Conservation (phyloP, 2,888 invertebrate species). For the Apamea anceps region DNA sequence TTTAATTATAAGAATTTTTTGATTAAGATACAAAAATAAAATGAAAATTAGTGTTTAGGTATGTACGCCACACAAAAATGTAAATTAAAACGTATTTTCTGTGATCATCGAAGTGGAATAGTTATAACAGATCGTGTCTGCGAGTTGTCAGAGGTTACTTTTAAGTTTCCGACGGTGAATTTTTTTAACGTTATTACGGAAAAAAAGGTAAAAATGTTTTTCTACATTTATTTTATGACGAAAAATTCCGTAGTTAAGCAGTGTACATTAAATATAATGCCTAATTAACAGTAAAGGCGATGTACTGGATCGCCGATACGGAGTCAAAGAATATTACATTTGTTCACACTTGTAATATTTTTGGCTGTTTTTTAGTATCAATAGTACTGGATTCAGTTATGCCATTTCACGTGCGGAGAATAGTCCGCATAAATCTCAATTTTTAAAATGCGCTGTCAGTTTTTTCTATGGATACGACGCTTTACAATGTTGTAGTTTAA, state of each 20-base stretch:
- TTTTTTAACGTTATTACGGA: conserved; percentile 84
- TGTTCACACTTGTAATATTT: conserved; percentile 69
- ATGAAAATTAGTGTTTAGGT: conserved; percentile 72
- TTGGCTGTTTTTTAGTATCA: conserved; percentile 79
- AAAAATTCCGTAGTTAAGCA: conserved; percentile 88
- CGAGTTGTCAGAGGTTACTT: conserved; percentile 84
- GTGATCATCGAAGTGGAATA: conserved; percentile 89
- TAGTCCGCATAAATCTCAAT: conserved; percentile 63
- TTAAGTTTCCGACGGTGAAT: conserved; percentile 85
- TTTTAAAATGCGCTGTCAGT: conserved; percentile 84
- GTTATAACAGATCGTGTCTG: conserved; percentile 85
- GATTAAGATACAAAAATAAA: conserved; percentile 73
- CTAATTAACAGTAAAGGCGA: conserved; percentile 81
- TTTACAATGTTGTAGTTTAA: conserved; percentile 77
- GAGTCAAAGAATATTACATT: conserved; percentile 64
- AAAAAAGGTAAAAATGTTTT: conserved; percentile 80
- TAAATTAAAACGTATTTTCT: conserved; percentile 77
- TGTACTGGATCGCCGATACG: conserved; percentile 58
- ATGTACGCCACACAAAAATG: conserved; percentile 73
- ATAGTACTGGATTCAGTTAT: conserved; percentile 88
- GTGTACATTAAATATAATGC: conserved; percentile 87
- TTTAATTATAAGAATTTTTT: conserved; percentile 77
- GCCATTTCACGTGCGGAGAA: conserved; percentile 61
- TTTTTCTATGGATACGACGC: conserved; percentile 82
- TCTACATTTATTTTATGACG: conserved; percentile 86